These are phyloP conservation scores for Portunus trituberculatus DNA, from an alignment of 1,140 invertebrate species.

Conservation along the genomic window DNA sequence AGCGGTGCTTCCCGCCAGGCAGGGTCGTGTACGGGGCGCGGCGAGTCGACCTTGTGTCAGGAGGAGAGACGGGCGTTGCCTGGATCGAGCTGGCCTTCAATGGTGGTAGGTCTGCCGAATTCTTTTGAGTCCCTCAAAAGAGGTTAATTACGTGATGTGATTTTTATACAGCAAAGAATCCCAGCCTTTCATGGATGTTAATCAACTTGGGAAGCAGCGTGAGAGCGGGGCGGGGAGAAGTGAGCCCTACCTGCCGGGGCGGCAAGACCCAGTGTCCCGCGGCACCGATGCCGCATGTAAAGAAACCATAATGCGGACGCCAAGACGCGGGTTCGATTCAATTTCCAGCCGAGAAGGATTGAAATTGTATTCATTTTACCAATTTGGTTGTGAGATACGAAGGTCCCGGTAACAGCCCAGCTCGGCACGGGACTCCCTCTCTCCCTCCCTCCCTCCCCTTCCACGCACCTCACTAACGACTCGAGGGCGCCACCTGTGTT, in stretches of 20 bases:
- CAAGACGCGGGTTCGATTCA: constrained; percentile 64
- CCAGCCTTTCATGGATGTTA: constrained; percentile 73
- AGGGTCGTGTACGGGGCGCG: not conserved
- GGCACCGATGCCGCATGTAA: not conserved
- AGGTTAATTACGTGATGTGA: constrained; percentile 76
- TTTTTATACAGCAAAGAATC: constrained; percentile 76
- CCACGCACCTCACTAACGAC: not conserved
- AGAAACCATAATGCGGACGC: constrained; percentile 66
- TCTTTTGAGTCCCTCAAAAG: constrained; percentile 75
- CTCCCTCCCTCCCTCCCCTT: not conserved
- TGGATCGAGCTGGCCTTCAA: constrained; percentile 18
- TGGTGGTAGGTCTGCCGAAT: constrained; percentile 74
- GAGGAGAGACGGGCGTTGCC: not conserved
- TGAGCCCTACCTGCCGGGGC: not conserved
- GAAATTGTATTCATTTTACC: constrained; percentile 73
- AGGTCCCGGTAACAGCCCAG: constrained; percentile 26
- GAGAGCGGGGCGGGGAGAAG: not conserved
- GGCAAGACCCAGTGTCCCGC: not conserved
- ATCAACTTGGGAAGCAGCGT: constrained; percentile 66
- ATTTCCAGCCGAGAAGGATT: constrained; percentile 69
- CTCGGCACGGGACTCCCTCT: not conserved
- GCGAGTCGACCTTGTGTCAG: not conserved
- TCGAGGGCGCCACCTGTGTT: not conserved
- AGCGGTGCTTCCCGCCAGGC: not conserved
- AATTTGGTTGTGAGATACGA: constrained; percentile 61